phyloP scores from a whole-genome alignment of 2,888 invertebrate genomes.

The Caenorhabditis macrosperma region DNA sequence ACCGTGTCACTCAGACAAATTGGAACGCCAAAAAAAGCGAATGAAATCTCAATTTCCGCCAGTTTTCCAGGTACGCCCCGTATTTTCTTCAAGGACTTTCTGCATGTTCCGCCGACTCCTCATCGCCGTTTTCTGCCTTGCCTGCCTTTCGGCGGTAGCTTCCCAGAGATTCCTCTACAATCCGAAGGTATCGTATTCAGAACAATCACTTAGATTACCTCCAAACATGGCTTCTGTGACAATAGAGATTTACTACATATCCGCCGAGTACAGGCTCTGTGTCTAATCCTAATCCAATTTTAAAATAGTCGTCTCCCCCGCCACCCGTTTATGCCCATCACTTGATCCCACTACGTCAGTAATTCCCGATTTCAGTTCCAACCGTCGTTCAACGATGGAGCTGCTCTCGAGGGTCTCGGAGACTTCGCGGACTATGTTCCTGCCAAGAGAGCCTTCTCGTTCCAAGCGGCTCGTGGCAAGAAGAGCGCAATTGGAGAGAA shows the following conservation, averaged over 20 bases:
- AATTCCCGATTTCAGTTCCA: slow-evolving; percentile 31
- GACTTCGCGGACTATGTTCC: slow-evolving; percentile 32
- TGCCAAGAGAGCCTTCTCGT: slow-evolving; percentile 53
- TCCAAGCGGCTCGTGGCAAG: slow-evolving; percentile 60
- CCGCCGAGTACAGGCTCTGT: not conserved
- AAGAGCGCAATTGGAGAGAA: slow-evolving; percentile 53
- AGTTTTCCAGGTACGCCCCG: slow-evolving; percentile 47
- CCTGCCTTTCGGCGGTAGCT: slow-evolving; percentile 46
- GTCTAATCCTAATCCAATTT: not conserved
- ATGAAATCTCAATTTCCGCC: not conserved
- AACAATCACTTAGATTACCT: not conserved
- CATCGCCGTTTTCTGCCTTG: slow-evolving; percentile 49
- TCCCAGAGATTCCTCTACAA: slow-evolving; percentile 49
- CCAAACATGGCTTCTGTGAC: too few species aligned
- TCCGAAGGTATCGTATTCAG: slow-evolving; percentile 52
- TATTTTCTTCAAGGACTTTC: slow-evolving; percentile 36
- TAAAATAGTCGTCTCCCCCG: not conserved
- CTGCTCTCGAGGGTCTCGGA: slow-evolving; percentile 22
- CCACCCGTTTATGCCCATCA: not conserved
- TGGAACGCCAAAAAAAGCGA: not conserved
- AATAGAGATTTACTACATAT: too few species aligned
- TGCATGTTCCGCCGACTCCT: slow-evolving; percentile 60
- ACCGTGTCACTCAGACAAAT: slow-evolving; percentile 22
- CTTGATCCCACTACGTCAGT: slow-evolving; percentile 20
- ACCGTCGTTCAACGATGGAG: slow-evolving; percentile 43